Percentiles rank a stretch among this genome's conserved stretches.
phyloP scores from a whole-genome alignment of 2,113 vertebrate species.

The Raja brachyura region DNA sequence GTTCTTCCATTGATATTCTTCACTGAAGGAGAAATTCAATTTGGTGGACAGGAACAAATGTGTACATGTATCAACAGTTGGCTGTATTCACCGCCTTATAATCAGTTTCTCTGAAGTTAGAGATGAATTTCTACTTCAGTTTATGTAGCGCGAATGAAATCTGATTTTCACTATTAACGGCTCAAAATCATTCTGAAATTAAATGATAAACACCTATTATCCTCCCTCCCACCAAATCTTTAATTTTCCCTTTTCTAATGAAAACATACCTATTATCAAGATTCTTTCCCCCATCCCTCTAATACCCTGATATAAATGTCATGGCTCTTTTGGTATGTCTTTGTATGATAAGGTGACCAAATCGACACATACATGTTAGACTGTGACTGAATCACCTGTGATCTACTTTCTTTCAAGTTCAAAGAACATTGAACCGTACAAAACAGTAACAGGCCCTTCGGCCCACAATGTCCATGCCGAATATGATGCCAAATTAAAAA shows the following conservation, averaged over 20 bases:
- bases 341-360: background rate
- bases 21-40: background rate
- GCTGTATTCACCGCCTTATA: too few relatives aligned
- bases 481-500: too few relatives aligned
- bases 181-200: background rate
- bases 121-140: too few relatives aligned
- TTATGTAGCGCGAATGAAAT: background rate
- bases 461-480: too few relatives aligned
- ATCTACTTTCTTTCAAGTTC: background rate
- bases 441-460: too few relatives aligned
- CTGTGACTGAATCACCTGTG: background rate
- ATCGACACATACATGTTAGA: background rate
- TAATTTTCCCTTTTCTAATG: background rate
- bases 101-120: too few relatives aligned
- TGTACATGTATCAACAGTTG: too few relatives aligned
- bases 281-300: background rate
- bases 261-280: background rate
- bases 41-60: too few relatives aligned
- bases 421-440: too few relatives aligned
- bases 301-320: background rate
- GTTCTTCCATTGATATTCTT: background rate
- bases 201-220: background rate
- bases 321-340: background rate
- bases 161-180: background rate
- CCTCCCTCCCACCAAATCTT: too few relatives aligned